A percentile compares a stretch with the other conserved stretches of the same genome.
These are phyloP conservation scores for Eupithecia pulchellata DNA, from an alignment of 2,888 invertebrate genomes.

Conservation along the genomic window DNA sequence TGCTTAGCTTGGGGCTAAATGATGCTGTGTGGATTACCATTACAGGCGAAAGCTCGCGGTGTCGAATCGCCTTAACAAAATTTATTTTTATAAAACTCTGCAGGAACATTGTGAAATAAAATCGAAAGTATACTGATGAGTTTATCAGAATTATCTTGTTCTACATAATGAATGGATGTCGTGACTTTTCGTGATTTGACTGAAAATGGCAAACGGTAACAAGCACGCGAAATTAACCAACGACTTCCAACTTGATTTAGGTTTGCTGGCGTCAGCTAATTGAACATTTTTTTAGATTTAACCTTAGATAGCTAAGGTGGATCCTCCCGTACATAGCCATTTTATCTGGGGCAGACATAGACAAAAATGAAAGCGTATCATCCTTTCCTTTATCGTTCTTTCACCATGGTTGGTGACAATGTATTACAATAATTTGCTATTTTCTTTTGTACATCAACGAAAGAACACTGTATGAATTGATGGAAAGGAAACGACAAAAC, in stretches of 20 bases:
- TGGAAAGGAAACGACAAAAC: neutral
- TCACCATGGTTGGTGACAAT: neutral
- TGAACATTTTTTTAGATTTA: neutral
- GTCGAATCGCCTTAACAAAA: neutral
- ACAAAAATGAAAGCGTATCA: neutral
- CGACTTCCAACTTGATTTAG: conserved; percentile 1
- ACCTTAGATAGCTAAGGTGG: neutral
- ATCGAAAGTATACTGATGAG: conserved; percentile 20
- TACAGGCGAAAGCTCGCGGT: neutral
- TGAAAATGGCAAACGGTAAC: conserved; percentile 19
- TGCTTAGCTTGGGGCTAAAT: no score
- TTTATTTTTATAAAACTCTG: neutral
- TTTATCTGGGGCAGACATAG: neutral
- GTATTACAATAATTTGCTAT: neutral
- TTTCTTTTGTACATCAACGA: neutral
- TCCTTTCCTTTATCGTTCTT: no score
- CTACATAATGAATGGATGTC: conserved; percentile 19
- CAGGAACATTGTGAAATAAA: conserved; percentile 23
- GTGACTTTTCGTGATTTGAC: conserved; percentile 28
- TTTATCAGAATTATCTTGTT: conserved; percentile 27
- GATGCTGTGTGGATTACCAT: no score
- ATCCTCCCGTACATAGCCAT: neutral
- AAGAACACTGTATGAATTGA: neutral
- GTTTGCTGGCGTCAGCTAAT: neutral
- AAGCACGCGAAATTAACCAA: conserved; percentile 18